Evolutionary conservation across 2,113 vertebrate genomes (phyloP), one percentile per base, ranked within the genome.

Genomic region (Heterotis niloticus): DNA sequence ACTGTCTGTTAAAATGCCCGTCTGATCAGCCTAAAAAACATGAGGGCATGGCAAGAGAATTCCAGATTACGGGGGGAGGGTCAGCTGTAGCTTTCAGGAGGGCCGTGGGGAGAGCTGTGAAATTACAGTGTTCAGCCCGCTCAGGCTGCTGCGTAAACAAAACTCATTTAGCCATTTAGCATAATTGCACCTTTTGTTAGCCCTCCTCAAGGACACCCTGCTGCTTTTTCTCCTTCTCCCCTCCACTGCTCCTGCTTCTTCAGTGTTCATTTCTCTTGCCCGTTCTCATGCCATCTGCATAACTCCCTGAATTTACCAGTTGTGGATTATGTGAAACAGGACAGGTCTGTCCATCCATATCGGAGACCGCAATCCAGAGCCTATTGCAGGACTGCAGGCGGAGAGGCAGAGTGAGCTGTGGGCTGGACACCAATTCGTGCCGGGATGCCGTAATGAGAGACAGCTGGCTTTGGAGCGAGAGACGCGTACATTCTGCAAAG

Each of bases 121-220:
- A 64, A 88, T 87, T 75, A 82, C 83, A 51, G 71, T 83, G 85
- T 83, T 76, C 9, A 18, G 23, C 44, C 82, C 87, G 84, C 82
- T 26, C 9, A 18, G 16, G 34, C 82, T 88, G 84, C 82, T 26
- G 70, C 64, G 76, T 89, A 87, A 90, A 91, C 87, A 90, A 88
- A 88, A 88, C 85, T 82, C 88, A 86, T 90, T 90, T 90, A 89
- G 85, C 86, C 88, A 86, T 90, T 90, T 90, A 89, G 85, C 86
- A 88, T 90, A 92, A 91, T 91, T 91, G 88, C 87, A 89, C 87
- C 87, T 92, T 91, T 90, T 79, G 87, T 84, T 83, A 79, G 76
- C 83, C 85, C 83, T 89, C 82, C 86, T 86, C 80, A 83, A 87
- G 86, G 82, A 82, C 86, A 83, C 24, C 80, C 81, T 89, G 91